Percentiles rank a stretch among this genome's conserved stretches.
Conservation (phyloP, 2,888 invertebrate genomes). For the Serripes groenlandicus region DNA sequence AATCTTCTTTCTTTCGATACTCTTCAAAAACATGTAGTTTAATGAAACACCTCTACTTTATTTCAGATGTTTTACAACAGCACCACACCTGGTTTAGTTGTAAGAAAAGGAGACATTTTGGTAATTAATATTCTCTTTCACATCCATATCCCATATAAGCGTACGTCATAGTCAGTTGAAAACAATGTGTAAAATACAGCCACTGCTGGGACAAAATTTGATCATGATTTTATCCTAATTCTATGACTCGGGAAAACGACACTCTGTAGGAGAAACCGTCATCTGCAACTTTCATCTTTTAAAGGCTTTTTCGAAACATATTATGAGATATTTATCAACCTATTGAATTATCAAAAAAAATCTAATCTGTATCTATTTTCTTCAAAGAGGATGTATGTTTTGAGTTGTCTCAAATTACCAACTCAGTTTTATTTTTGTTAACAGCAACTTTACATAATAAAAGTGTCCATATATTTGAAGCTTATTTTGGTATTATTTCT, state of each 20-base stretch:
- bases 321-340: too few species aligned
- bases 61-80: conserved; percentile 86
- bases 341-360: too few species aligned
- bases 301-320: too few species aligned
- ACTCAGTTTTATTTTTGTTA: neutral
- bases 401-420: neutral
- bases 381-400: too few species aligned
- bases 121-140: conserved; percentile 61
- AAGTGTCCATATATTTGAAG: too few species aligned
- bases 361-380: too few species aligned
- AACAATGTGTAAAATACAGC: neutral
- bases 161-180: neutral
- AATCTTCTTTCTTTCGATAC: too few species aligned
- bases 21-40: neutral
- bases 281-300: too few species aligned
- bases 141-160: neutral
- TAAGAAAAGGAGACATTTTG: conserved; percentile 82
- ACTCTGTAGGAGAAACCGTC: too few species aligned
- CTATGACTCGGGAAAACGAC: neutral
- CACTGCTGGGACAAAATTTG: neutral
- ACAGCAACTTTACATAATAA: too few species aligned
- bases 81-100: conserved; percentile 78
- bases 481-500: neutral
- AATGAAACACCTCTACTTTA: neutral
- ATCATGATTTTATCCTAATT: neutral